Base-by-base conservation (phyloP, 2,888 invertebrate species). In the Oscheius sp. region DNA sequence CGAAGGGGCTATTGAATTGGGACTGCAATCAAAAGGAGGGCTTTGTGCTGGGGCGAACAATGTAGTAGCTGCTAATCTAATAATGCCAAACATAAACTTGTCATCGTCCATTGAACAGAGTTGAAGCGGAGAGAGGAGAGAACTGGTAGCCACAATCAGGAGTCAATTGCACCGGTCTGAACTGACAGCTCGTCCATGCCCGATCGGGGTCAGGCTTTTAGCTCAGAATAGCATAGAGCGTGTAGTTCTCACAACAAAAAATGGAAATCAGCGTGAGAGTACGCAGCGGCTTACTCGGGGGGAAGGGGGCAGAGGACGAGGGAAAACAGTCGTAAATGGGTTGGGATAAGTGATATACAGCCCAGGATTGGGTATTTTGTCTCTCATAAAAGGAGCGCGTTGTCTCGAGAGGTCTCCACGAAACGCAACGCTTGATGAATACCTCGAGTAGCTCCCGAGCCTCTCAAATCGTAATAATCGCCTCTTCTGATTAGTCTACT, bases 241-340 rank as follows among this genome's bases (percentile, higher is more conserved):
- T 21, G 42, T 42, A 42, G 48, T 50, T 63, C 48, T 48, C 60
- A 60, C 60, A 7, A 42, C 60, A 60, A n/a, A 63, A 63, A 48
- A 47, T 63, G 63, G 42, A 63, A 63, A 63, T 63, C 47, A 63
- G 11, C n/a, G 68, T 68, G 35, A n/a, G 63, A 42, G 37, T 2
- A 55, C n/a, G 35, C n/a, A 21, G 9, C 53, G 55, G 42, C 29
- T 55, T 32, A 55, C 21, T 21, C 55, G 55, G 21, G 21, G 11
- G 2, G 5, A 9, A 32, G 11, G 2, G 5, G 29, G 21, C 13
- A 33, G 66, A 47, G 42, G 21, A n/a, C 65, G 32, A 63, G 35
- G 13, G 66, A 51, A 66, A 66, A 66, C 35, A 66, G 68, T 53
- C 55, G 68, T 68, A 68, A 68, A 68, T 21, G n/a, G 55, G 68